Base-by-base conservation (phyloP, 2,888 invertebrate species). In the Limnephilus auricula region DNA sequence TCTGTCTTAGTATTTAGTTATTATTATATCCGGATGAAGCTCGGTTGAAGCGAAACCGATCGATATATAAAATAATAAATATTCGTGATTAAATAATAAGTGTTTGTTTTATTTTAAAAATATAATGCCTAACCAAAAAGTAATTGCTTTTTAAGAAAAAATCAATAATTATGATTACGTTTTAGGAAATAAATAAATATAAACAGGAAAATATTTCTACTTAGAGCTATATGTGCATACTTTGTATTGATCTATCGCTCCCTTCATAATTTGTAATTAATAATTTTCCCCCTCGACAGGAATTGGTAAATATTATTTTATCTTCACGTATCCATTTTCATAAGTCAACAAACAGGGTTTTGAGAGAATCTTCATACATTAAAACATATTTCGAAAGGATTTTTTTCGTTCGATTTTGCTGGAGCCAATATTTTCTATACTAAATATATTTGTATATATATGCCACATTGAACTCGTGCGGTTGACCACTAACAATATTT, bases 261-360 rank as follows among this genome's bases (percentile, higher is more conserved):
- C 89, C 89, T 50, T 79, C 45, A 65, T 65, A 25, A 31, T 30
- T 89, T 80, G 89, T 89, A 89, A 89, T 89, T 89, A 79, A 80
- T 80, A 89, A 80, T 89, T 30, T 30, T 32, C 89, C 89, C 80
- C 79, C 40, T 80, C 65, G 65, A 45, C 37, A 32, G 15, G 31
- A 89, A 40, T n/a, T 45, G 2, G 65, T 89, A 80, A 89, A 89
- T 89, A 89, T 89, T 89, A 30, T 50, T 80, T 89, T 89, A 89
- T 89, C 80, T 79, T 80, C 45, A 32, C 13, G 40, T 89, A 79
- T 79, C 32, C 37, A 85, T 85, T 85, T 85, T 40, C 30, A 30
- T 85, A 40, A 40, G 85, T 85, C 30, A 40, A 85, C 85, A 85
- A 30, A 37, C 15, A 40, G 85, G 85, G 85, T 85, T 82, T 82